These are phyloP conservation scores for Drosophila recens DNA, from an alignment of 2,888 invertebrate species.

Conservation along the genomic window DNA sequence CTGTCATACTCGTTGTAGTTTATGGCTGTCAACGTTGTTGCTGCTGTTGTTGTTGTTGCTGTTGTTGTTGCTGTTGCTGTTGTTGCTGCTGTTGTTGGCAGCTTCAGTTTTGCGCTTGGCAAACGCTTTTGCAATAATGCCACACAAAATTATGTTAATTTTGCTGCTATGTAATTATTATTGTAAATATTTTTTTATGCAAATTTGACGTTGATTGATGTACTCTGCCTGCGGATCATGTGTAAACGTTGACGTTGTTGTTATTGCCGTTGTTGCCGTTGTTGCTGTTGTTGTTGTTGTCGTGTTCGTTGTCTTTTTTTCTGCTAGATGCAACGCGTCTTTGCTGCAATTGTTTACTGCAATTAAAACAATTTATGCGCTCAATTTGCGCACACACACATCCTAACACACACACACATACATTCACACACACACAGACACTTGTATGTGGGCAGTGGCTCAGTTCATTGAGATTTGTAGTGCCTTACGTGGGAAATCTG, in stretches of 20 bases:
- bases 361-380: slow-evolving; percentile 79
- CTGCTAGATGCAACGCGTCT: slow-evolving; percentile 43
- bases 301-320: slow-evolving; percentile 13
- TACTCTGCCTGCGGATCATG: slow-evolving; percentile 23
- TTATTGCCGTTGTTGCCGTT: neutral
- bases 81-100: slow-evolving; percentile 19
- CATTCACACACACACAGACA: slow-evolving; percentile 1
- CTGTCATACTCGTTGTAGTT: neutral
- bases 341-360: slow-evolving; percentile 60
- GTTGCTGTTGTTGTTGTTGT: slow-evolving; percentile 2
- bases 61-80: slow-evolving; percentile 10
- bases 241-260: slow-evolving; percentile 7
- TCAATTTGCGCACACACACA: slow-evolving; percentile 63
- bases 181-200: slow-evolving; percentile 77
- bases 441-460: slow-evolving; percentile 38
- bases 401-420: neutral
- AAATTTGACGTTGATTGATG: slow-evolving; percentile 74
- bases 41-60: slow-evolving; percentile 21
- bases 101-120: slow-evolving; percentile 9
- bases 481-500: slow-evolving; percentile 42
- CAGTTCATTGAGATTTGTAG: slow-evolving; percentile 44
- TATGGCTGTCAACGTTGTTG: slow-evolving; percentile 1
- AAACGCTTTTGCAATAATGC: slow-evolving; percentile 51
- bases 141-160: slow-evolving; percentile 77
- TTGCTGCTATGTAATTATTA: slow-evolving; percentile 66